Evolutionary conservation across 2,113 vertebrate genomes (phyloP).

Genomic region (Anolis sagrei): DNA sequence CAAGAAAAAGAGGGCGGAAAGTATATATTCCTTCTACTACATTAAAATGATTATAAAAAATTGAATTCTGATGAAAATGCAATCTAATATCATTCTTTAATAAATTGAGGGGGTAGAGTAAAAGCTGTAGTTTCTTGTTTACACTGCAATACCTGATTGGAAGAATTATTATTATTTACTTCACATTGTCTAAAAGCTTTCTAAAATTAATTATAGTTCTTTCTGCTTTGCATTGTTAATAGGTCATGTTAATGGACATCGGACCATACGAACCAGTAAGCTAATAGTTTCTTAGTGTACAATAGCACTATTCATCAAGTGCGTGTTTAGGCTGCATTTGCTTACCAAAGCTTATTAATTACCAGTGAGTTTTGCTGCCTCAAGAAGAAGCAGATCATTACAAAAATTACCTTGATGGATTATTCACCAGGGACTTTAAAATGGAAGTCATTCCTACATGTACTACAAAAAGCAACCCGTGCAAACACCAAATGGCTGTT

Average conservation of each 20-base stretch:
- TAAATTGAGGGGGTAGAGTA: background rate
- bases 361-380: constrained; percentile 73
- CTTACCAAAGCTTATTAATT: constrained; percentile 83
- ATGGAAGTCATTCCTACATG: background rate
- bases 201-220: constrained; percentile 67
- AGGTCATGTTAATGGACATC: constrained; percentile 69
- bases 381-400: constrained; percentile 51
- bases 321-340: constrained; percentile 75
- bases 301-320: constrained; percentile 81
- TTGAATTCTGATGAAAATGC: background rate
- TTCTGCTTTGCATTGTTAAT: constrained; percentile 70
- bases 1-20: background rate
- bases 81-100: background rate
- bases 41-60: background rate
- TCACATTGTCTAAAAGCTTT: constrained; percentile 68
- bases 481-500: constrained; percentile 16
- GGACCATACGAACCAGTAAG: constrained; percentile 60
- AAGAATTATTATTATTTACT: constrained; percentile 31
- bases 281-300: constrained; percentile 66
- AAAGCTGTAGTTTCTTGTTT: background rate
- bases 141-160: constrained; percentile 62
- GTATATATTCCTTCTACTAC: background rate
- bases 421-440: constrained; percentile 68
- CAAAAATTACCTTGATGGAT: constrained; percentile 56
- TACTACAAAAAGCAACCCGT: constrained; percentile 12